Conservation (phyloP, 1,140 invertebrate species). For the Teleopsis dalmanni region DNA sequence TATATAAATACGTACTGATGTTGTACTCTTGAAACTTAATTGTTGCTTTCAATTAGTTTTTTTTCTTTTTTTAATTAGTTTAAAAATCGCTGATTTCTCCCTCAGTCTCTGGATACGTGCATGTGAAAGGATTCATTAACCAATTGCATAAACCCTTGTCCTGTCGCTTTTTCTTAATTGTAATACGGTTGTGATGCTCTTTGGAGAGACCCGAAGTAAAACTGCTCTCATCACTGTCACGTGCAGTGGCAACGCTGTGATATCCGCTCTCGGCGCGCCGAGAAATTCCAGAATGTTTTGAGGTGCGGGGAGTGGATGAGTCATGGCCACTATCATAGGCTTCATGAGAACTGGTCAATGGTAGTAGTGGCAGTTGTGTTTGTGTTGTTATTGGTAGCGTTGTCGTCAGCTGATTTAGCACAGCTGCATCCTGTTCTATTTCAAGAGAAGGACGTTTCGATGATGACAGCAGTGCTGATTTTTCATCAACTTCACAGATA, state of each 20-base stretch:
- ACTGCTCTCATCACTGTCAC: constrained; percentile 79
- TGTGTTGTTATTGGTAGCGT: constrained; percentile 49
- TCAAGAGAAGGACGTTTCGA: constrained; percentile 56
- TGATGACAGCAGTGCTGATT: constrained; percentile 47
- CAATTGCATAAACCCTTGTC: constrained; percentile 39
- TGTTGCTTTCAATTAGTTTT: neutral
- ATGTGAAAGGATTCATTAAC: constrained; percentile 57
- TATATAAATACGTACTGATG: no score
- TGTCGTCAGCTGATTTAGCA: constrained; percentile 50
- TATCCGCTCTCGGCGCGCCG: constrained; percentile 77
- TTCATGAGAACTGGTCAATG: constrained; percentile 42
- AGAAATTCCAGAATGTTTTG: constrained; percentile 67
- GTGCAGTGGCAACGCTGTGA: constrained; percentile 66
- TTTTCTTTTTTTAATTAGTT: constrained; percentile 10
- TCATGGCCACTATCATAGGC: constrained; percentile 76
- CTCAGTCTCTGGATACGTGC: constrained; percentile 61
- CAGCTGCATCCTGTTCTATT: constrained; percentile 36
- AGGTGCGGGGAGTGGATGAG: constrained; percentile 65
- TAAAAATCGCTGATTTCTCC: constrained; percentile 57
- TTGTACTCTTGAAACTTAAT: no score
- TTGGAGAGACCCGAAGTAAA: constrained; percentile 66
- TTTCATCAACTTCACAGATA: constrained; percentile 45
- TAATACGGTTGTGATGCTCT: constrained; percentile 57
- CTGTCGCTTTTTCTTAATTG: constrained; percentile 41
- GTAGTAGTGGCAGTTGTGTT: constrained; percentile 40